phyloP scores from a whole-genome alignment of 2,797 vertebrate species.

The Xyrichtys novacula region DNA sequence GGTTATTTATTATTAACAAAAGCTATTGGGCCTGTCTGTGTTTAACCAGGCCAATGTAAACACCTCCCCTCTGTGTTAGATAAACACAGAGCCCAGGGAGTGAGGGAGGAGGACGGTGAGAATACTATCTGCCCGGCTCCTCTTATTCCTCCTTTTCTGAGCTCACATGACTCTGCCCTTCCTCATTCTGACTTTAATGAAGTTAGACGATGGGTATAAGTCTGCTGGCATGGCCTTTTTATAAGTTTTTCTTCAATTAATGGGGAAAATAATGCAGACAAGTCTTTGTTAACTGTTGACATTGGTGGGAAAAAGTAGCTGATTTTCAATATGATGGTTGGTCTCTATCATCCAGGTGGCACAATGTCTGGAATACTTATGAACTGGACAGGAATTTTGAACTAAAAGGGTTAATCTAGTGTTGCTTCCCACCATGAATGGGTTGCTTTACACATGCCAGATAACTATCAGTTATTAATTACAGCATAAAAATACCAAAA shows the following conservation, averaged over 20 bases:
- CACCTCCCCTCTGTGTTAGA: slow-evolving; percentile 70
- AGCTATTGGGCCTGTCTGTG: slow-evolving; percentile 66
- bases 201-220: not conserved
- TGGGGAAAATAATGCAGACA: not conserved
- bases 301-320: too few relatives aligned
- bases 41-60: slow-evolving; percentile 79
- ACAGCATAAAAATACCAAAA: too few relatives aligned
- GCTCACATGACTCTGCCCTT: slow-evolving; percentile 12
- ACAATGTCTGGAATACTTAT: not conserved
- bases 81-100: slow-evolving; percentile 70
- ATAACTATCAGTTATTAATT: too few relatives aligned
- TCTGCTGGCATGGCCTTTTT: not conserved
- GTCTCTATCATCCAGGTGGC: not conserved
- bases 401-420: too few relatives aligned
- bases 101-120: slow-evolving; percentile 56
- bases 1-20: slow-evolving; percentile 83
- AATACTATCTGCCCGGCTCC: slow-evolving; percentile 46
- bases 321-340: not conserved
- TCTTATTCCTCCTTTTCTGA: slow-evolving; percentile 13
- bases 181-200: not conserved
- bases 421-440: too few relatives aligned
- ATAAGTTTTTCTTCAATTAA: slow-evolving; percentile 1
- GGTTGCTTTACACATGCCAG: too few relatives aligned
- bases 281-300: not conserved
- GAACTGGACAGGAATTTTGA: not conserved